Evolutionary conservation across 2,888 invertebrate genomes (phyloP).

Genomic region (Pachliopta kotzebuea): DNA sequence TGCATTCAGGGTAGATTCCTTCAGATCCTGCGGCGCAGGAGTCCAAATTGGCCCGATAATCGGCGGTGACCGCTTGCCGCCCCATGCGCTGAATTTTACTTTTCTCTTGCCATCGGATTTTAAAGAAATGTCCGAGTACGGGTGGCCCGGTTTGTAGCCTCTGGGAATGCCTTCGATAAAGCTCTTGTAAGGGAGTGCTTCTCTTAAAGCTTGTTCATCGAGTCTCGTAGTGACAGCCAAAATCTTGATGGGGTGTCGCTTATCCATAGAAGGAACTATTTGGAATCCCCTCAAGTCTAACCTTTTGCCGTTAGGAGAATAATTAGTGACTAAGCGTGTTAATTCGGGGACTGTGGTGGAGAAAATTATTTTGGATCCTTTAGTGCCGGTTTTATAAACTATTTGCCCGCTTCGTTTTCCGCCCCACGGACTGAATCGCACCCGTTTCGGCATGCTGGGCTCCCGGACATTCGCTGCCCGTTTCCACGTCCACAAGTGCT

Average conservation of each 20-base stretch:
- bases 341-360: constrained; percentile 62
- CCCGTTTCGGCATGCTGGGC: constrained; percentile 72
- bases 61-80: constrained; percentile 69
- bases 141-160: constrained; percentile 63
- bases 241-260: constrained; percentile 62
- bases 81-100: constrained; percentile 74
- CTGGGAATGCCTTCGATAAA: constrained; percentile 56
- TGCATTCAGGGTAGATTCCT: constrained; percentile 57
- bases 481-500: constrained; percentile 69
- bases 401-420: constrained; percentile 70
- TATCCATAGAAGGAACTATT: constrained; percentile 55
- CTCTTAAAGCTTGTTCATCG: constrained; percentile 48
- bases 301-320: constrained; percentile 47
- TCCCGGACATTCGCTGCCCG: constrained; percentile 55
- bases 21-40: constrained; percentile 51
- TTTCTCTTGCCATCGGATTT: constrained; percentile 73
- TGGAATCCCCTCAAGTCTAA: constrained; percentile 55
- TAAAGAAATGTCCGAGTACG: constrained; percentile 60
- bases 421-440: constrained; percentile 74
- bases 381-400: constrained; percentile 59
- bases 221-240: constrained; percentile 54
- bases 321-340: constrained; percentile 59
- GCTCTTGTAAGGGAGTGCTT: constrained; percentile 59
- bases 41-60: constrained; percentile 76
- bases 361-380: constrained; percentile 60